Base-by-base conservation (phyloP, 2,113 vertebrate genomes). In the Spea multiplicata region DNA sequence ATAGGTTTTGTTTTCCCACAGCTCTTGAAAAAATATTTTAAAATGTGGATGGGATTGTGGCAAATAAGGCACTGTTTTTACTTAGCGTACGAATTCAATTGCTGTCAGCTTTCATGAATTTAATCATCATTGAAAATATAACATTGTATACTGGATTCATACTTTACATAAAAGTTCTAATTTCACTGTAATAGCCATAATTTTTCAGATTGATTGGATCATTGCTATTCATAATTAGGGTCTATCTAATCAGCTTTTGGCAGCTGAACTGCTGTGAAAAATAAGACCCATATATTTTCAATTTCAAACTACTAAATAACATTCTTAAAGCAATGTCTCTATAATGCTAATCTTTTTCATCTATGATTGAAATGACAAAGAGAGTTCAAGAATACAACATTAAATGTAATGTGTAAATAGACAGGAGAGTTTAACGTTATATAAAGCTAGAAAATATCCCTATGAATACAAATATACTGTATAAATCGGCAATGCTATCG, bases 141-240 rank as follows among this genome's bases (percentile, higher is more conserved):
- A 57, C 66, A 76, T 61, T 61, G 53, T 57, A 59, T 6, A 44
- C 61, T 76, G 44, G 9, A 59, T 76, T 76, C 75, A 17, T 45
- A 69, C 66, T 76, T 76, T 76, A 76, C 75, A 76, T 76, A 69
- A 76, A 30, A 76, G 52, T 76, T 76, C 75, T 76, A 76, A 76
- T 76, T 76, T 76, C 75, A 76, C 53, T 69, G 75, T 76, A 69
- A 76, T 76, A 61, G 75, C 69, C 66, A 76, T 76, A 69, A 69
- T 76, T 76, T 74, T 59, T 76, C 75, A 76, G 66, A 61, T 57
- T 76, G 75, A 76, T 69, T 69, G 75, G 66, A 76, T 76, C 66
- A 76, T 69, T 44, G 46, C 53, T 76, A 76, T 76, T 76, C 74
- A 76, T 69, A 76, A 76, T 76, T 76, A 76, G 44, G 44, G 52